Percentiles rank a stretch among this genome's conserved stretches.
Conservation (phyloP, 2,113 vertebrate genomes). For the Nothoprocta pentlandii region DNA sequence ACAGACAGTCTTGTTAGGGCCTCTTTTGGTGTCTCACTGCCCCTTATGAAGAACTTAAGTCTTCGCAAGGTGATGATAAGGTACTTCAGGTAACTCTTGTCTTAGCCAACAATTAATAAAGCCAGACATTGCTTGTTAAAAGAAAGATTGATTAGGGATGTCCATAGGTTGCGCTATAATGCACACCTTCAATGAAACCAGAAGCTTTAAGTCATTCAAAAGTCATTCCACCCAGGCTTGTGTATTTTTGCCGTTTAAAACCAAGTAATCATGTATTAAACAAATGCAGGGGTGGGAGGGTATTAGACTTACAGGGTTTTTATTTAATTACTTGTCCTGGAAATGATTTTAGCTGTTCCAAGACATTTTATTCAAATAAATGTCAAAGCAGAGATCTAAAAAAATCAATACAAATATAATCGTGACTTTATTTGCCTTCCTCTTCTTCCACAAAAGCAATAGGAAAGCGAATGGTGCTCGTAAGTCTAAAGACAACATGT, state of each 20-base stretch:
- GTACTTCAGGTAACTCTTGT: neutral
- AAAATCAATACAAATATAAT: neutral
- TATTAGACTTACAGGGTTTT: slow-evolving; percentile 23
- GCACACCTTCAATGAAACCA: neutral
- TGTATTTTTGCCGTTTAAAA: slow-evolving; percentile 45
- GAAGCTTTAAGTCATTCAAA: neutral
- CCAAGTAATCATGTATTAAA: slow-evolving; percentile 4
- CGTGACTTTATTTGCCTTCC: neutral
- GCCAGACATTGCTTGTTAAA: neutral
- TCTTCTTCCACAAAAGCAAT: neutral
- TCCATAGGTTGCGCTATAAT: neutral
- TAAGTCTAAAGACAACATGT: neutral
- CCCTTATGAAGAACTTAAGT: neutral
- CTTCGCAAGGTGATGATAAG: neutral
- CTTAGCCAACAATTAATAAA: neutral
- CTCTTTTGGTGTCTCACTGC: neutral
- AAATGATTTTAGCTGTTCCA: neutral
- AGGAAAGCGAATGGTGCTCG: neutral
- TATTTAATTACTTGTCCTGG: neutral
- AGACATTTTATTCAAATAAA: neutral
- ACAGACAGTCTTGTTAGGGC: neutral
- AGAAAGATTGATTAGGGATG: neutral
- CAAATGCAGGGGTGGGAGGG: neutral
- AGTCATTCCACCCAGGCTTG: slow-evolving; percentile 25
- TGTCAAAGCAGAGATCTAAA: neutral